Percentiles rank a stretch among this genome's conserved stretches.
phyloP scores from a whole-genome alignment of 2,113 vertebrate species.

The Sisor rabdophorus region DNA sequence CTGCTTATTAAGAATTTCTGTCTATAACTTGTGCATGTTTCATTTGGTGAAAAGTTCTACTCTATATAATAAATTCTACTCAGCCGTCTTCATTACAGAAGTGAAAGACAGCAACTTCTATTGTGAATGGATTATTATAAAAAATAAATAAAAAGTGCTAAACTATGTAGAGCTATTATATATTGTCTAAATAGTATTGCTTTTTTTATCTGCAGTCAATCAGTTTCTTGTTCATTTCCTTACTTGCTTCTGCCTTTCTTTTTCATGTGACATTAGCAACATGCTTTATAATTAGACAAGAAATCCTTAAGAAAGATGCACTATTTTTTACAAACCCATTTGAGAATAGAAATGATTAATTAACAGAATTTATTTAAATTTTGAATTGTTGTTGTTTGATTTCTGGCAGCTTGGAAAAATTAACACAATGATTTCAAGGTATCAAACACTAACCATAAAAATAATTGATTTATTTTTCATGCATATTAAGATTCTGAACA shows the following conservation, averaged over 20 bases:
- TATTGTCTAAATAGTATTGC: conserved; percentile 54
- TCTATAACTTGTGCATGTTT: too few species aligned
- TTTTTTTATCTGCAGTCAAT: conserved; percentile 50
- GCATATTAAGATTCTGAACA: not conserved
- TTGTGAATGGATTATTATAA: conserved; percentile 52
- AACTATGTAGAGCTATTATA: conserved; percentile 56
- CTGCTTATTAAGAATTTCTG: too few species aligned
- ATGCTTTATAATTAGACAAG: conserved; percentile 12
- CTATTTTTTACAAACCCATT: conserved; percentile 46
- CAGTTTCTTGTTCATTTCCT: conserved; percentile 44
- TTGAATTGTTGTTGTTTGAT: conserved; percentile 39
- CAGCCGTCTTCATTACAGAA: too few species aligned
- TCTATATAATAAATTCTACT: too few species aligned
- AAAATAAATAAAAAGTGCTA: conserved; percentile 57
- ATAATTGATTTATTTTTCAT: not conserved
- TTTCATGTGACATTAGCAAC: conserved; percentile 42
- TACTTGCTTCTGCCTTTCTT: conserved; percentile 43
- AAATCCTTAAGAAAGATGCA: conserved; percentile 12
- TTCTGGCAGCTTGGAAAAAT: not conserved
- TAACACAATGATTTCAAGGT: not conserved
- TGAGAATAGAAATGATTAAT: conserved; percentile 50
- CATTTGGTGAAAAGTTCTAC: too few species aligned
- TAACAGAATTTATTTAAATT: conserved; percentile 43
- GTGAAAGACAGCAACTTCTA: conserved; percentile 34
- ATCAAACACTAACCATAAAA: not conserved